Base-by-base conservation (phyloP, 2,888 invertebrate species). In the Hypomecis atomaria region DNA sequence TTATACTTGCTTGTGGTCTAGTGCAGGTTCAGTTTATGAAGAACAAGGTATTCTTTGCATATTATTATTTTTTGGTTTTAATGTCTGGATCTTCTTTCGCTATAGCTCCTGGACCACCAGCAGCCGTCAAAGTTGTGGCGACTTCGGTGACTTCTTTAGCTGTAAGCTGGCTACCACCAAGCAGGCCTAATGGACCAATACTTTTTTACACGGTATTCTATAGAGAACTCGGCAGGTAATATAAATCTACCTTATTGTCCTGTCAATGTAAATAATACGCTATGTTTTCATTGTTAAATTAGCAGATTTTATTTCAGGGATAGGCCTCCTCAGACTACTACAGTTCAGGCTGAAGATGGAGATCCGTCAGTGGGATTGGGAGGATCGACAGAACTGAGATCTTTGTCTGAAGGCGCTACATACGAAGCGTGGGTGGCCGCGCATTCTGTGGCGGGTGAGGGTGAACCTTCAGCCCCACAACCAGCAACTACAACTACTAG, bases 401-500 rank as follows among this genome's bases (percentile, higher is more conserved):
- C 95, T 47, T 89, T 97, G 64, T 94, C 94, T 55, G 96, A 96
- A 83, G 95, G 95, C 74, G 95, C 96, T 74, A 94, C 96, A 47
- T 98, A 98, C 81, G 96, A 97, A 82, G 97, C 98, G 79, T 97
- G 97, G 96, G 96, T 97, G 3, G 95, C 97, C 0, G 97, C 97
- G 0, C 96, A 96, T 69, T 97, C 97, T 0, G 94, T 94, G 0
- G 94, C 96, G 4, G 98, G 97, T 0, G 97, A 97, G 86, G 96
- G 96, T 0, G 96, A 96, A 82, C 94, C 96, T 13, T 96, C 96
- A 2, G 94, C 95, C 1, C 95, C 96, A 57, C 95, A 96, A 59
- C 94, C 96, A 9, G 96, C 97, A 77, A 94, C 95, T 10, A 96
- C 96, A 23, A 95, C 95, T 62, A 95, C 96, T 11, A 94, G 95